A percentile compares a stretch with the other conserved stretches of the same genome.
Conservation (phyloP, 2,797 vertebrate genomes). For the Bradypus variegatus region DNA sequence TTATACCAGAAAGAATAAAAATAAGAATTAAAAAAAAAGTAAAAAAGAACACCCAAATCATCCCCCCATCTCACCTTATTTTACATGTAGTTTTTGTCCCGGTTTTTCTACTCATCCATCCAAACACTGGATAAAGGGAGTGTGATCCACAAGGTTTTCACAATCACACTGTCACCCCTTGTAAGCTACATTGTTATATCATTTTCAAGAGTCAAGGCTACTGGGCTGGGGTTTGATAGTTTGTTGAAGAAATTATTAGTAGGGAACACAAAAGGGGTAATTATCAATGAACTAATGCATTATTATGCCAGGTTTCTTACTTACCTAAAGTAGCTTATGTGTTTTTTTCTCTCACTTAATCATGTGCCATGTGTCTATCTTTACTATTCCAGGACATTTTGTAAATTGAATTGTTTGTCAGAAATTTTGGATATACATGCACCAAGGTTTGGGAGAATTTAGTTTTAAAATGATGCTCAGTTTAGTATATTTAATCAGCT, state of each 20-base stretch:
- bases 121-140: too few relatives aligned
- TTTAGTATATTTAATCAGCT: constrained; percentile 20
- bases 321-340: neutral
- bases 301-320: neutral
- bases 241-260: constrained; percentile 19
- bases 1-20: too few relatives aligned
- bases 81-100: too few relatives aligned
- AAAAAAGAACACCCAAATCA: too few relatives aligned
- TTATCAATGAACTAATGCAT: neutral
- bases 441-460: neutral
- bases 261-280: neutral
- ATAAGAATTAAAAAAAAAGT: too few relatives aligned
- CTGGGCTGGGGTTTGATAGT: neutral
- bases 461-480: constrained; percentile 28
- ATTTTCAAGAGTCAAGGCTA: too few relatives aligned
- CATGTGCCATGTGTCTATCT: neutral
- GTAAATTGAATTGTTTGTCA: neutral
- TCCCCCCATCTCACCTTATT: too few relatives aligned
- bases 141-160: too few relatives aligned
- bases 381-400: neutral
- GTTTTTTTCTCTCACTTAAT: neutral
- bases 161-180: too few relatives aligned
- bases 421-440: neutral
- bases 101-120: too few relatives aligned
- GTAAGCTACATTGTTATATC: too few relatives aligned